Evolutionary conservation across 2,888 invertebrate species (phyloP), one percentile per base, ranked within the genome.

Genomic region (Miltochrista miniata): DNA sequence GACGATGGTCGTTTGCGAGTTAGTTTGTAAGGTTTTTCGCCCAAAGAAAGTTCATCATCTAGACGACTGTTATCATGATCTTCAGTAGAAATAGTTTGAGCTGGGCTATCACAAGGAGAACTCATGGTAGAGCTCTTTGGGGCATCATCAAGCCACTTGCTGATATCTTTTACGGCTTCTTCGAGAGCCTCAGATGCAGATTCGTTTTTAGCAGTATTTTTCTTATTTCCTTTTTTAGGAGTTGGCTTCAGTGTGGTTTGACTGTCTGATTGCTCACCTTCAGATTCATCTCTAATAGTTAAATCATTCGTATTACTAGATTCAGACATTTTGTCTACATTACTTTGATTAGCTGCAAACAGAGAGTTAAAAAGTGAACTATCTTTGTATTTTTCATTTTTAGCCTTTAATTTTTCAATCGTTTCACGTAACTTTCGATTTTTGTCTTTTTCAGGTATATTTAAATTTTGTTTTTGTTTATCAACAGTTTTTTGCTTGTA

Each of bases 101-200:
- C 93, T 0, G 96, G 96, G 80, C 96, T 96, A 70, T 95, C 95
- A 7, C 94, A 95, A 0, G 96, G 96, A 1, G 96, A 96, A 67
- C 95, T 96, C 60, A 95, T 94, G 67, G 95, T 95, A 0, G 95
- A 93, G 56, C 94, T 93, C 64, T 95, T 94, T 0, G 97, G 96
- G 0, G 96, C 95, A 68, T 96, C 96, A 72, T 97, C 96, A 54
- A 97, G 85, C 96, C 97, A 97, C 72, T 96, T 96, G 77, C 96
- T 97, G 37, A 97, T 96, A 77, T 97, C 97, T 93, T 97, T 95
- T 0, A 96, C 90, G 13, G 95, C 96, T 87, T 96, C 95, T 61
- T 92, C 90, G 46, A 90, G 71, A 31, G 88, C 91, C 72, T 90
- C 86, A 38, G 93, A 93, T 24, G 93, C 93, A 14, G 92, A 92